Percentiles rank a stretch among this genome's conserved stretches.
These are phyloP conservation scores for Antigone vipio DNA, from an alignment of 2,113 vertebrate species.

Conservation along the genomic window DNA sequence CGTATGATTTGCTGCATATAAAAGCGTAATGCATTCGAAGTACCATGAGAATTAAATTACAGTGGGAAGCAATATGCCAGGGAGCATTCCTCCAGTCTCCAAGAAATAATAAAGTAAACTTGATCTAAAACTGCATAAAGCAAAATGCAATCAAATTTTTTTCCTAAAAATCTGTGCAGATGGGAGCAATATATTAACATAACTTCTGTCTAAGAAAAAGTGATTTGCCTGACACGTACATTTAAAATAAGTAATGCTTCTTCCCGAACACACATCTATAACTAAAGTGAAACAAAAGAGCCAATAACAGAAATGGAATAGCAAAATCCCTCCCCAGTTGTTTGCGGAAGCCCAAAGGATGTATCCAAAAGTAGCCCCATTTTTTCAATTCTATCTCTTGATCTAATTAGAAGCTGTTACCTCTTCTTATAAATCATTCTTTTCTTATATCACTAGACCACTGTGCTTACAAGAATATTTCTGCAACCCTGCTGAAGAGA, in stretches of 20 bases:
- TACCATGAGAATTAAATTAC: not conserved
- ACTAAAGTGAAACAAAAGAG: not conserved
- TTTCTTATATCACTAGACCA: not conserved
- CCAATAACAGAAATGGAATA: not conserved
- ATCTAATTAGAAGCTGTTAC: not conserved
- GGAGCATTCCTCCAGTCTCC: not conserved
- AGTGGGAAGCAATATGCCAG: not conserved
- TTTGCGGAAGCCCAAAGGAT: not conserved
- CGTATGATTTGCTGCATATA: not conserved
- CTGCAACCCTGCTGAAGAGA: not conserved
- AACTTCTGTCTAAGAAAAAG: not conserved
- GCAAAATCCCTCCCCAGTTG: not conserved
- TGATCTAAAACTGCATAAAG: not conserved
- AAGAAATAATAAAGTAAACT: not conserved
- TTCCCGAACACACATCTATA: not conserved
- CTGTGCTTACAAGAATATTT: not conserved
- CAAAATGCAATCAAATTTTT: not conserved
- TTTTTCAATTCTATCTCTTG: not conserved
- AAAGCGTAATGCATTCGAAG: not conserved
- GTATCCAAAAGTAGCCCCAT: not conserved
- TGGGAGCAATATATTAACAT: not conserved
- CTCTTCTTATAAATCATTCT: not conserved
- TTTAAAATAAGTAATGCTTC: not conserved
- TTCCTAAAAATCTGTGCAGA: not conserved
- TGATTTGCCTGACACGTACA: not conserved